Base-by-base conservation (phyloP, 2,113 vertebrate genomes). In the Centropus bengalensis region DNA sequence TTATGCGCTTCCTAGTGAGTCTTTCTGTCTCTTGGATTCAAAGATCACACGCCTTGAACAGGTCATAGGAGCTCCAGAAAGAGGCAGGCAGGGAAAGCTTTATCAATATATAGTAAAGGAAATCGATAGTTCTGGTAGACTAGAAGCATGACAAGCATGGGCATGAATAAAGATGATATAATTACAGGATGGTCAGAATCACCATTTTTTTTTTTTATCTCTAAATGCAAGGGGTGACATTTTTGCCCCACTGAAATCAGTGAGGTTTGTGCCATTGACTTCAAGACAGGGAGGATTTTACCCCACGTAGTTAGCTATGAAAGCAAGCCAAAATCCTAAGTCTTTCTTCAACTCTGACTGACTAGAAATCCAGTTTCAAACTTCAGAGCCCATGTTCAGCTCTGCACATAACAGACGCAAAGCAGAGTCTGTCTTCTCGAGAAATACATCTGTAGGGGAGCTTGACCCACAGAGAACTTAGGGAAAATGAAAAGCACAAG, bases 281-380 rank as follows among this genome's bases (percentile, higher is more conserved):
- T 91, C 52, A 67, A 69, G 70, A 79, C 15, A 85, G n/a, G 22
- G 58, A 82, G 51, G 55, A 89, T 82, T 73, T 94, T 64, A 59
- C 44, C n/a, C 51, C 30, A 27, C 30, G 23, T 80, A 74, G 87
- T 77, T 47, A 91, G 28, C 55, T 76, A 59, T 62, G 51, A 91
- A 91, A 85, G 12, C 8, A 80, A 94, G 89, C 84, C 85, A 88
- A 84, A 95, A 73, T 78, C 69, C 60, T n/a, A 60, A 55, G 38
- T 40, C 63, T 88, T 82, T 45, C 59, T 77, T 94, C 75, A 94
- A 77, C 85, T 91, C 47, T 45, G n/a, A 75, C 63, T 47, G 69
- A 60, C 58, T 52, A 68, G 67, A 94, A 94, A 89, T 85, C 36
- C 55, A 78, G 30, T 93, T 81, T 83, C 70, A 58, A 92, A 64